These are phyloP conservation scores for Buphagus erythrorhynchus DNA, from an alignment of 2,797 vertebrate species.

Conservation along the genomic window DNA sequence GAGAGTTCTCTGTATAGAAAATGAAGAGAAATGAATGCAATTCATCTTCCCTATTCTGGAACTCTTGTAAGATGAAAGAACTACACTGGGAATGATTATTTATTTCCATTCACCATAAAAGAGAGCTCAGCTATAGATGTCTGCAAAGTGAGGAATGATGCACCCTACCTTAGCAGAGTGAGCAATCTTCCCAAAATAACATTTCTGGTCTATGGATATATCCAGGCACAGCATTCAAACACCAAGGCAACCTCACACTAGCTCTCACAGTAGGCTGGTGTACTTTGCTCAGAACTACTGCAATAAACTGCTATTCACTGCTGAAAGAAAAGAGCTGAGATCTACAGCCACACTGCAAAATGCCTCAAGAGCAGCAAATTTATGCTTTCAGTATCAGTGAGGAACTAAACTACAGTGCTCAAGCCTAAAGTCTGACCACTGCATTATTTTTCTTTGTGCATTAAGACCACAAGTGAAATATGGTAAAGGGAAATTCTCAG, in stretches of 20 bases:
- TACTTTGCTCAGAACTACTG: background rate
- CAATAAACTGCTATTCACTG: background rate
- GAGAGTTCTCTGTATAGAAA: background rate
- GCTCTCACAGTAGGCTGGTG: background rate
- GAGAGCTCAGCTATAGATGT: background rate
- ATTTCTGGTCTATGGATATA: background rate
- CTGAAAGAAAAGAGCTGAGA: background rate
- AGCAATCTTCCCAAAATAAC: background rate
- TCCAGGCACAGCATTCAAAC: background rate
- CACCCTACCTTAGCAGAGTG: background rate
- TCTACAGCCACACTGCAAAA: background rate
- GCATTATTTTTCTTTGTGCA: background rate
- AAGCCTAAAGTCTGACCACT: background rate
- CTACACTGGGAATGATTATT: background rate
- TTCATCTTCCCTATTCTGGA: background rate
- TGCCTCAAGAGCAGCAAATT: background rate
- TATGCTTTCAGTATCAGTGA: background rate
- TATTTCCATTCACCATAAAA: background rate
- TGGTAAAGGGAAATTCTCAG: background rate
- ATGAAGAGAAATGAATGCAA: background rate
- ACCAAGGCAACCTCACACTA: background rate
- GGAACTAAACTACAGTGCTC: background rate
- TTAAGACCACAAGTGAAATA: background rate
- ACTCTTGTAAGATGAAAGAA: background rate
- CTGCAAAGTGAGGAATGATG: background rate